These are phyloP conservation scores for Allobates femoralis DNA, from an alignment of 2,797 vertebrate genomes.

Conservation along the genomic window DNA sequence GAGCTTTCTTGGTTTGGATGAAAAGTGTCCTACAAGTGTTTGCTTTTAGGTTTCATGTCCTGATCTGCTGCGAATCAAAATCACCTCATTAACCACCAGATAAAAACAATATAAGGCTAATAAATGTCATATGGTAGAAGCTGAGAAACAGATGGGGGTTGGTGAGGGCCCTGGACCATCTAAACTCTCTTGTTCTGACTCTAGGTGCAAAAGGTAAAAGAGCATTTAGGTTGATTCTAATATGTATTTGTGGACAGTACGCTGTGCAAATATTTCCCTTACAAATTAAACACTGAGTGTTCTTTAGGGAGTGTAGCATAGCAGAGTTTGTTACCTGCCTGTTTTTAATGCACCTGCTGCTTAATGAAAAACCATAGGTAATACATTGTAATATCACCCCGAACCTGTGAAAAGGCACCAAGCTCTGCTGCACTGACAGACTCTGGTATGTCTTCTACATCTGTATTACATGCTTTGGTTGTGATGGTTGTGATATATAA, in stretches of 20 bases:
- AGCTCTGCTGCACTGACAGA: not conserved
- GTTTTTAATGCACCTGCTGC: not conserved
- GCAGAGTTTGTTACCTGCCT: not conserved
- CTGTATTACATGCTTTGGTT: not conserved
- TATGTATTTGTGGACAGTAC: not conserved
- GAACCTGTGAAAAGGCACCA: not conserved
- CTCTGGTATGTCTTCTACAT: not conserved
- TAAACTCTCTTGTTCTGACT: slow-evolving; percentile 68
- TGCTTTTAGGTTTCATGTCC: slow-evolving; percentile 64
- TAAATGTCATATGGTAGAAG: slow-evolving; percentile 66
- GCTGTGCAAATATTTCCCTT: not conserved
- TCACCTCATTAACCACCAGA: slow-evolving; percentile 62
- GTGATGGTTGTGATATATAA: not conserved
- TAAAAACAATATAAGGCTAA: slow-evolving; percentile 52
- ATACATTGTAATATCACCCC: not conserved
- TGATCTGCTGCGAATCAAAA: slow-evolving; percentile 63
- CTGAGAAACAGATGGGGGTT: slow-evolving; percentile 46
- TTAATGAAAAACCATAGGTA: not conserved
- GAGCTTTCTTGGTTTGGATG: slow-evolving; percentile 29
- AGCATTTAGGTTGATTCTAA: not conserved
- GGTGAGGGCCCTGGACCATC: slow-evolving; percentile 65
- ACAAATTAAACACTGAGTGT: not conserved
- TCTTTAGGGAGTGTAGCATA: not conserved
- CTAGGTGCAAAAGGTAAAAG: slow-evolving; percentile 58
- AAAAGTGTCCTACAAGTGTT: slow-evolving; percentile 59